Conservation (phyloP, 2,113 vertebrate species). For the Oryzias woworae region DNA sequence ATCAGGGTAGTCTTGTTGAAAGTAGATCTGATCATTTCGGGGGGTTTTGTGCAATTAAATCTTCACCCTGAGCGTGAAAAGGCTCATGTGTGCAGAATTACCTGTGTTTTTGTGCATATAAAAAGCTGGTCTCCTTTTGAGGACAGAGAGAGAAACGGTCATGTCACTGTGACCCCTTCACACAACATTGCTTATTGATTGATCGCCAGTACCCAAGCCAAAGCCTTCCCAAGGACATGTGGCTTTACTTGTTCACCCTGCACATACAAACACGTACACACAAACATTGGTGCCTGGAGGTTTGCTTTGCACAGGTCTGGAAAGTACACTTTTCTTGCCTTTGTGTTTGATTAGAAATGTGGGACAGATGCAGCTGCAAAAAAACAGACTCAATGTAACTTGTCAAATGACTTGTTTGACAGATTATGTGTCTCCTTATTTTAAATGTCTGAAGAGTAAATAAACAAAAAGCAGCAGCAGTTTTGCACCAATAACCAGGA, state of each 20-base stretch:
- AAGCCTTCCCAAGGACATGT: conserved; percentile 65
- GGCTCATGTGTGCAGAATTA: conserved; percentile 10
- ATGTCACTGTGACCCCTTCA: conserved; percentile 51
- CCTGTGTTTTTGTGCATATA: conserved; percentile 20
- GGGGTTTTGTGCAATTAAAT: neutral
- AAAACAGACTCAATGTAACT: conserved; percentile 6
- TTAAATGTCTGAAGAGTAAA: conserved; percentile 5
- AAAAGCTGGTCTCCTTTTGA: conserved; percentile 17
- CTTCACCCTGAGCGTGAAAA: neutral
- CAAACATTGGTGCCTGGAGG: conserved; percentile 19
- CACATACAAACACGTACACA: conserved; percentile 14
- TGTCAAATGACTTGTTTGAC: conserved; percentile 12
- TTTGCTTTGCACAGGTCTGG: conserved; percentile 45
- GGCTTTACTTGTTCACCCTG: conserved; percentile 33
- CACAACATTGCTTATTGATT: conserved; percentile 64
- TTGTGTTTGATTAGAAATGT: conserved; percentile 61
- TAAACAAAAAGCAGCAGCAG: too few species aligned
- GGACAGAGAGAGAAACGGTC: conserved; percentile 24
- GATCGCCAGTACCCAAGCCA: conserved; percentile 54
- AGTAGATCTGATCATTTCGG: neutral
- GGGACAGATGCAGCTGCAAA: conserved; percentile 40
- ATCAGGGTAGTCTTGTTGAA: neutral
- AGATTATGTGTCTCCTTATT: conserved; percentile 28
- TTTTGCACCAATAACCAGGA: too few species aligned
- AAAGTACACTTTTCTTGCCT: conserved; percentile 34